These are phyloP conservation scores for Eleginops maclovinus DNA, from an alignment of 2,113 vertebrate species.

Conservation along the genomic window DNA sequence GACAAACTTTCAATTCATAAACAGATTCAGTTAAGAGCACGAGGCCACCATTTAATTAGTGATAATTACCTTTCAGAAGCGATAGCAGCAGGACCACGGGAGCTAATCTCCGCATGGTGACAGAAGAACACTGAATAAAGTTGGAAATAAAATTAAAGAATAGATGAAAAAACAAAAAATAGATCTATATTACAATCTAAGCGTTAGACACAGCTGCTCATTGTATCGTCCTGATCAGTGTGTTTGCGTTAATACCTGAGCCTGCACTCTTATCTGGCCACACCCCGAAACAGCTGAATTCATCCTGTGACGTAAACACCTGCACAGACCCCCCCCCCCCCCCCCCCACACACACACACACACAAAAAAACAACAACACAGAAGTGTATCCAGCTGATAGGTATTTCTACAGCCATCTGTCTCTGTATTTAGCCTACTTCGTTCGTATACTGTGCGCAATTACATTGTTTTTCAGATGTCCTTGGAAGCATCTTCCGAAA, in stretches of 20 bases:
- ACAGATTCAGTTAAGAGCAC: rapidly evolving
- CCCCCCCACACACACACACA: no score
- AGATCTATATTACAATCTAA: rapidly evolving
- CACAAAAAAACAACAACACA: no score
- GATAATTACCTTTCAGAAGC: constrained; percentile 71
- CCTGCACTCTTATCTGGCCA: constrained; percentile 41
- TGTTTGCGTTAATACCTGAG: background rate
- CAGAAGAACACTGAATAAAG: background rate
- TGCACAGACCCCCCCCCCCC: constrained; percentile 2
- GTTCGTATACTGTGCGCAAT: no score
- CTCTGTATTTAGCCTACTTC: background rate
- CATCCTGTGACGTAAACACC: constrained; percentile 47
- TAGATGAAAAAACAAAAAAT: background rate
- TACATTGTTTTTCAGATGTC: no score
- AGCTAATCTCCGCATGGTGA: constrained; percentile 68
- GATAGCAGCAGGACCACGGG: constrained; percentile 57
- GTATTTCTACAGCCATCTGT: background rate
- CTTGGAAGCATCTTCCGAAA: no score
- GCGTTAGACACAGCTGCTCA: background rate
- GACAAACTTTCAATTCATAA: background rate
- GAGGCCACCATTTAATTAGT: background rate
- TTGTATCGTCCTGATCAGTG: background rate
- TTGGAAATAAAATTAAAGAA: background rate
- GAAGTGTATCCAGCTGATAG: background rate
- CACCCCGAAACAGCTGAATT: constrained; percentile 79